Conservation (phyloP, 2,888 invertebrate species). For the Drosophila mayaguana region DNA sequence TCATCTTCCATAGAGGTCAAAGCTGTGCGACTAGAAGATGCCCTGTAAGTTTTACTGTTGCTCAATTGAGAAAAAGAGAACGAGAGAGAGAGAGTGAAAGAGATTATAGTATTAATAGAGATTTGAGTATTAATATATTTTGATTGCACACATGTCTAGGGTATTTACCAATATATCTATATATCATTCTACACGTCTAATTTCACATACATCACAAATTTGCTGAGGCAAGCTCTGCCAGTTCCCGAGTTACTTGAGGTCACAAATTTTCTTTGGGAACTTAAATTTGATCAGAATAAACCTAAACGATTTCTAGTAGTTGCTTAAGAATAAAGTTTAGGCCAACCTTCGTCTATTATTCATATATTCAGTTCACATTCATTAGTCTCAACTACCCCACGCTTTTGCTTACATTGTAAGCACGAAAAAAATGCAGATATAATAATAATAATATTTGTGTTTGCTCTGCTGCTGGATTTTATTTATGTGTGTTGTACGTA, state of each 20-base stretch:
- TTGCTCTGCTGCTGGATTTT: slow-evolving; percentile 63
- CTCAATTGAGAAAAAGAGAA: no score
- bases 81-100: neutral
- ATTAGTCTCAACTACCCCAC: neutral
- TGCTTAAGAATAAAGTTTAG: no score
- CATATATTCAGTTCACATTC: neutral
- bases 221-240: neutral
- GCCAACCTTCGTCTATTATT: neutral
- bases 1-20: neutral
- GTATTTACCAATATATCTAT: neutral
- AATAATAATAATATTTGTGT: slow-evolving; percentile 56
- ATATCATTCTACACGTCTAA: neutral
- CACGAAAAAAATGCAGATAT: slow-evolving; percentile 2
- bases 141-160: no score
- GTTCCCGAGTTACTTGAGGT: neutral
- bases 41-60: neutral
- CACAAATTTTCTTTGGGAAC: neutral
- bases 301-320: neutral
- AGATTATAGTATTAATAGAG: neutral
- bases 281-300: neutral
- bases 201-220: neutral
- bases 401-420: slow-evolving; percentile 2
- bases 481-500: slow-evolving; percentile 69
- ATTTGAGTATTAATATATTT: no score
- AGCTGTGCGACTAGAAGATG: slow-evolving; percentile 5